Evolutionary conservation across 2,113 vertebrate genomes (phyloP).

Genomic region (Sminthopsis crassicaudata): DNA sequence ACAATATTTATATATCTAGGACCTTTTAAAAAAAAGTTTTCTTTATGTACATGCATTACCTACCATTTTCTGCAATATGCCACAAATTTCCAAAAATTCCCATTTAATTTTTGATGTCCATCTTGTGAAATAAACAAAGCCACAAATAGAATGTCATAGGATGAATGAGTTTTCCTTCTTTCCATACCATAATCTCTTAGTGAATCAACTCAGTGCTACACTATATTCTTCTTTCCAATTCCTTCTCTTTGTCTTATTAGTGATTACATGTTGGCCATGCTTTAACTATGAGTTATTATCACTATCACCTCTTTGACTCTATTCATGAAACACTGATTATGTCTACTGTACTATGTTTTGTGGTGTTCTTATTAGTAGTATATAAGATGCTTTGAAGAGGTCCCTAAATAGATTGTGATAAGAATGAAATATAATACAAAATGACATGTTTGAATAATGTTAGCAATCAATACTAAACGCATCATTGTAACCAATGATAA

Average conservation of each 20-base stretch:
- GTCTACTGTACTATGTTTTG: neutral
- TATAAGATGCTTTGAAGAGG: conserved; percentile 21
- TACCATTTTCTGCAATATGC: too few relatives aligned
- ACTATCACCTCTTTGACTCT: neutral
- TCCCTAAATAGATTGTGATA: conserved; percentile 16
- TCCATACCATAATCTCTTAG: neutral
- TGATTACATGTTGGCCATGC: neutral
- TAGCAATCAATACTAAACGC: neutral
- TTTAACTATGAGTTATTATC: neutral
- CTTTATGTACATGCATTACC: too few relatives aligned
- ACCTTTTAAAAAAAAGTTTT: too few relatives aligned
- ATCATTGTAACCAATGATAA: conserved; percentile 32
- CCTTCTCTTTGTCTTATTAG: neutral
- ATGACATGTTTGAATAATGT: neutral
- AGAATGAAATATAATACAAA: conserved; percentile 22
- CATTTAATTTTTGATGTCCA: too few relatives aligned
- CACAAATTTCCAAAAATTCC: too few relatives aligned
- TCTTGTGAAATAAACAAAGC: too few relatives aligned
- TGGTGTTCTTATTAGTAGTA: conserved; percentile 40
- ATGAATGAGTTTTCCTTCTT: neutral
- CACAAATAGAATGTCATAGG: too few relatives aligned
- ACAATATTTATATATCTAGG: too few relatives aligned
- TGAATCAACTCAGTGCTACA: too few relatives aligned
- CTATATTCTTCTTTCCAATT: neutral
- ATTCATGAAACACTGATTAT: neutral